Evolutionary conservation across 2,888 invertebrate genomes (phyloP).

Genomic region (Neoscelio sp.): DNA sequence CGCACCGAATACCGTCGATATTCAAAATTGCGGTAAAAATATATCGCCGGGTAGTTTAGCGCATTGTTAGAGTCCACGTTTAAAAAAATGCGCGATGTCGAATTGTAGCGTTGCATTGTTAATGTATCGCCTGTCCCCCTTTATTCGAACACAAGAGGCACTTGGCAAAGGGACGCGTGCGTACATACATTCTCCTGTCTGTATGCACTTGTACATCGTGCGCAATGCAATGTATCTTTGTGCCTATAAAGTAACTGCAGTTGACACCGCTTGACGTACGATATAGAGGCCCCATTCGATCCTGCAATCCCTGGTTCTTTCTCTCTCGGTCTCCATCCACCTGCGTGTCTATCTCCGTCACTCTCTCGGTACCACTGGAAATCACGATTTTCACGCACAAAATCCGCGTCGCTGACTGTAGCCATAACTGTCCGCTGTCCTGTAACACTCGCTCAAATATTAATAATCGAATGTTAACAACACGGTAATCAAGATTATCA

Average conservation of each 20-base stretch:
- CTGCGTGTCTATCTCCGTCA: background rate
- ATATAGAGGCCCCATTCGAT: conserved; percentile 57
- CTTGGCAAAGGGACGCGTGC: conserved; percentile 68
- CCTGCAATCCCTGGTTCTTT: conserved; percentile 39
- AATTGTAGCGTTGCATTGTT: conserved; percentile 57
- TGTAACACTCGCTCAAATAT: conserved; percentile 36
- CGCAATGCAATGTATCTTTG: conserved; percentile 68
- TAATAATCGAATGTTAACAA: conserved; percentile 66
- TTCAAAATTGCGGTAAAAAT: too few relatives aligned
- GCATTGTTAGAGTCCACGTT: too few relatives aligned
- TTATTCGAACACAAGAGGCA: conserved; percentile 66
- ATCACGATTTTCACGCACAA: conserved; percentile 22
- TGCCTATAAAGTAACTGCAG: conserved; percentile 69
- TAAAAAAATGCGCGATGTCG: conserved; percentile 40
- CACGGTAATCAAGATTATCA: conserved; percentile 50
- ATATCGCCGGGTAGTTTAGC: background rate
- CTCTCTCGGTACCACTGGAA: background rate
- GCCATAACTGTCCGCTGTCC: conserved; percentile 20
- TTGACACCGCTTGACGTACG: conserved; percentile 67
- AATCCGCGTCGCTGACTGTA: background rate
- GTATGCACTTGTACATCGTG: conserved; percentile 67
- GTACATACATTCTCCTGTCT: conserved; percentile 66
- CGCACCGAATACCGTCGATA: too few relatives aligned
- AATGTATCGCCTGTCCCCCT: conserved; percentile 66
- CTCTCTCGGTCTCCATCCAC: conserved; percentile 5